Base-by-base conservation (phyloP, 2,797 vertebrate species). In the Chiloscyllium punctatum region DNA sequence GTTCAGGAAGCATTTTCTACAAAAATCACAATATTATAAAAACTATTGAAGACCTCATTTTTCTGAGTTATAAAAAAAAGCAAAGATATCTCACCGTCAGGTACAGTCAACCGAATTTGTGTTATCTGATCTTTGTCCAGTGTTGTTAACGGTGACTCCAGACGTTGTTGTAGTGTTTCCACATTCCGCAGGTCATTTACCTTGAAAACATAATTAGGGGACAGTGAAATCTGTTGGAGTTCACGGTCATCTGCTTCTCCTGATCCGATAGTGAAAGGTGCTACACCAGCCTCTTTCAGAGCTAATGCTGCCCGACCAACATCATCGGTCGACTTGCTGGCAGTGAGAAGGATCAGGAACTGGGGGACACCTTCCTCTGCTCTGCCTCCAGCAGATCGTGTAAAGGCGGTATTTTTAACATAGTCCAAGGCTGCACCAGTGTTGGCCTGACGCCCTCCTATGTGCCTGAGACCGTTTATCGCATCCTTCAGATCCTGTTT, bases 151-250 rank as follows among this genome's bases (percentile, higher is more conserved):
- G 94, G 48, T 16, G 71, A 21, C 30, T 53, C 42, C 69, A 95
- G 27, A 51, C 8, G 3, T 57, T 95, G 94, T 42, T 95, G 25
- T 7, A 95, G 0, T 15, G 37, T 72, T 95, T 57, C 94, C 15
- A 95, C 48, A 77, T 95, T 77, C 94, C 3, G 94, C 27, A 95
- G 94, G 33, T 74, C 95, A 72, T 53, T 25, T 15, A 97, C 96
- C 97, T 99, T 98, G 97, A 98, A 99, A 95, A 98, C 98, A 97
- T 99, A 97, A 96, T 97, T 96, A 95, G 98, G 98, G 96, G 98
- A 98, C 98, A 99, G 99, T 95, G 99, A 99, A 95, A 99, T 98
- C 92, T 97, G 97, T 96, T 96, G 97, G 74, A 96, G 95, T 30
- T 96, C 94, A 23, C 4, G 13, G 4, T n/a, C 15, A 15, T 96